Evolutionary conservation across 2,888 invertebrate genomes (phyloP).

Genomic region (Panorpa germanica): DNA sequence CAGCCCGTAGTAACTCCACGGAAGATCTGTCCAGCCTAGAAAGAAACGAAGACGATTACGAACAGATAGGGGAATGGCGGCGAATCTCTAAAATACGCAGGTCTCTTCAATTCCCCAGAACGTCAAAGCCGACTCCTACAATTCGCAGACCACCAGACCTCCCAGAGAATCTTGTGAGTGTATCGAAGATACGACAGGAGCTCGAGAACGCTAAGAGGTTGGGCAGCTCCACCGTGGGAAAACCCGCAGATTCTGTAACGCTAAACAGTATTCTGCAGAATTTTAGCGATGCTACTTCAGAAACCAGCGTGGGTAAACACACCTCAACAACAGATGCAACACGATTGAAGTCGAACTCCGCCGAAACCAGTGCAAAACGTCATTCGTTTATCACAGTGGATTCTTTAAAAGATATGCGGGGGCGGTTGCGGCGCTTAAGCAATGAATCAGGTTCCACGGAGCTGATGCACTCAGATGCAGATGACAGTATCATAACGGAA

Average conservation of each 20-base stretch:
- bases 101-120: slow-evolving; percentile 46
- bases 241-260: slow-evolving; percentile 31
- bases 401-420: slow-evolving; percentile 35
- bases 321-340: slow-evolving; percentile 1
- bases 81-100: slow-evolving; percentile 41
- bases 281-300: slow-evolving; percentile 5
- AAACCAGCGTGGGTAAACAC: slow-evolving; percentile 6
- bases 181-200: slow-evolving; percentile 31
- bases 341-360: slow-evolving; percentile 1
- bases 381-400: slow-evolving; percentile 40
- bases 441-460: slow-evolving; percentile 26
- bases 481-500: slow-evolving; percentile 1
- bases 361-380: too few species aligned
- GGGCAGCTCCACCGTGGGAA: slow-evolving; percentile 30
- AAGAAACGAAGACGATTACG: slow-evolving; percentile 24
- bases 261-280: slow-evolving; percentile 26
- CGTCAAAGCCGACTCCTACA: slow-evolving; percentile 14
- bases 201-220: slow-evolving; percentile 32
- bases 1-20: slow-evolving; percentile 25
- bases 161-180: slow-evolving; percentile 30
- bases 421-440: slow-evolving; percentile 31
- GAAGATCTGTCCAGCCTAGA: slow-evolving; percentile 28
- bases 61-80: slow-evolving; percentile 41
- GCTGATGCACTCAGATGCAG: slow-evolving; percentile 17
- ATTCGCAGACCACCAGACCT: slow-evolving; percentile 19